Evolutionary conservation across 2,797 vertebrate species (phyloP).

Genomic region (Lophius americanus): DNA sequence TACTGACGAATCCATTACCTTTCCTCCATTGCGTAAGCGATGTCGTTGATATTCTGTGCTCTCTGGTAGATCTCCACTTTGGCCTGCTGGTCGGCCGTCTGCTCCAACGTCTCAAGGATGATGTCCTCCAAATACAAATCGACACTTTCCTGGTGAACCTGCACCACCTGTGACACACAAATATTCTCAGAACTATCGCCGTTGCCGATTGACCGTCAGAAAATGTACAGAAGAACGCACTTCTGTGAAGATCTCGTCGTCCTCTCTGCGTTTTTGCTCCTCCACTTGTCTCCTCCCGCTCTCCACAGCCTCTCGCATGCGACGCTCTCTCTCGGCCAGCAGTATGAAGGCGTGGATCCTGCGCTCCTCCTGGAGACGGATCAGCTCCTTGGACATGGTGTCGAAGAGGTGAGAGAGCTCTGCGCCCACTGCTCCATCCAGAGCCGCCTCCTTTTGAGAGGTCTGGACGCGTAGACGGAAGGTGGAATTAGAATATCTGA

Average conservation of each 20-base stretch:
- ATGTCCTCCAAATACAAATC: conserved; percentile 93
- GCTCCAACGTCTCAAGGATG: conserved; percentile 83
- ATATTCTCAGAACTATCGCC: not conserved
- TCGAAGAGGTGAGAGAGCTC: conserved; percentile 85
- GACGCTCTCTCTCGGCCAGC: conserved; percentile 89
- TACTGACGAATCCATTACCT: conserved; percentile 71
- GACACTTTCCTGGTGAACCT: conserved; percentile 89
- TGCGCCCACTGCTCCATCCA: conserved; percentile 80
- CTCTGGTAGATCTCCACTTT: conserved; percentile 86
- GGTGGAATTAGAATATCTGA: not conserved
- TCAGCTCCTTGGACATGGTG: conserved; percentile 92
- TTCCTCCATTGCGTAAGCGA: conserved; percentile 88
- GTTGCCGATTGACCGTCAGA: not conserved
- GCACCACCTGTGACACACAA: conserved; percentile 83
- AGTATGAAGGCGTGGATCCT: conserved; percentile 89
- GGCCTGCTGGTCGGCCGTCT: conserved; percentile 86
- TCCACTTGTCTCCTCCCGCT: conserved; percentile 90
- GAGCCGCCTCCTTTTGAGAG: conserved; percentile 75
- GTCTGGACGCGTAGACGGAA: conserved; percentile 64
- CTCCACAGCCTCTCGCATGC: conserved; percentile 90
- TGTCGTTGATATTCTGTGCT: conserved; percentile 88
- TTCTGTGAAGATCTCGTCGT: conserved; percentile 93
- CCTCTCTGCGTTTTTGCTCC: conserved; percentile 82
- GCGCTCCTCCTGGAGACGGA: conserved; percentile 91
- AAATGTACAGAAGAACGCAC: conserved; percentile 48